Evolutionary conservation across 1,140 invertebrate species (phyloP).

Genomic region (Dendrolimus punctatus): DNA sequence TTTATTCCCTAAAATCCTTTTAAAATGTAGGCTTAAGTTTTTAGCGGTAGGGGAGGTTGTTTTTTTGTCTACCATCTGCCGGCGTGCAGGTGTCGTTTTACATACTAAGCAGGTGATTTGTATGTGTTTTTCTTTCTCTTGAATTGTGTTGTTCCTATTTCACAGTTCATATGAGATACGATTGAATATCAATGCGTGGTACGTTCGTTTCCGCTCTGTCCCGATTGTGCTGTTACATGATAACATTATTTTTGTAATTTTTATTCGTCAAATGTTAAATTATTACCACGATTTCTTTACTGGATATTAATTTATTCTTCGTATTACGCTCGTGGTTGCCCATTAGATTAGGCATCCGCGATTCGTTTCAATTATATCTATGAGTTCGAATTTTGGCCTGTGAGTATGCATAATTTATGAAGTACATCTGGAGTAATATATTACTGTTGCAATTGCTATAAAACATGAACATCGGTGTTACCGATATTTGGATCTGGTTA

Average conservation of each 20-base stretch:
- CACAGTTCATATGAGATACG: conserved; percentile 7
- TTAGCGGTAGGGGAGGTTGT: conserved; percentile 13
- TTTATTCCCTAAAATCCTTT: no score
- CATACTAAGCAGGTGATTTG: conserved; percentile 63
- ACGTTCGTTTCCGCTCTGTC: conserved; percentile 8
- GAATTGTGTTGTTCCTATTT: conserved; percentile 7
- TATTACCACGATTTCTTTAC: no score
- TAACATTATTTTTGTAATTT: not conserved
- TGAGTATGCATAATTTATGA: no score
- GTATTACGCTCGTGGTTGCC: no score
- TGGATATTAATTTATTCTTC: no score
- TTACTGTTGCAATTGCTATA: no score
- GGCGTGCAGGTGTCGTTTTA: conserved; percentile 54
- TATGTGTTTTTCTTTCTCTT: conserved; percentile 36
- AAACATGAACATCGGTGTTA: no score
- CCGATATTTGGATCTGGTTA: no score
- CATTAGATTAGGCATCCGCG: no score
- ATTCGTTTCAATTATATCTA: no score
- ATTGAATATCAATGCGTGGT: conserved; percentile 8
- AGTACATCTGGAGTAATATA: no score
- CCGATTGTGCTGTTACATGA: not conserved
- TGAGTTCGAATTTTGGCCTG: no score
- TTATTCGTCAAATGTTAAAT: conserved; percentile 19
- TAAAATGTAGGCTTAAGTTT: conserved; percentile 8
- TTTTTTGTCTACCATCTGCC: conserved; percentile 60